phyloP scores from a whole-genome alignment of 1,140 invertebrate species.

The Amphibalanus amphitrite region DNA sequence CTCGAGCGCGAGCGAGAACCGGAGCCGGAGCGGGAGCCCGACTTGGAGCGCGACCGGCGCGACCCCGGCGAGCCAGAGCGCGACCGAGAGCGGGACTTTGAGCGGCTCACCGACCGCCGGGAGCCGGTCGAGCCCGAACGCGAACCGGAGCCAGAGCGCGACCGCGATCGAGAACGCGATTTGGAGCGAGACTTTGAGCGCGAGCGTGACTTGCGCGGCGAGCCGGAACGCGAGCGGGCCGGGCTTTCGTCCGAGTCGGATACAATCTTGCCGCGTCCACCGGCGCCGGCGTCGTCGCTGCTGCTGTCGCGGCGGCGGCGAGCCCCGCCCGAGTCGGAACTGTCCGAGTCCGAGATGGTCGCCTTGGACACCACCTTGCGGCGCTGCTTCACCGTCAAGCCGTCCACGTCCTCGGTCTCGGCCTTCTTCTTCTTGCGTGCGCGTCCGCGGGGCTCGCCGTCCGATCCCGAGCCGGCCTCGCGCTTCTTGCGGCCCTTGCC shows the following conservation, averaged over 20 bases:
- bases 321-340: slow-evolving; percentile 46
- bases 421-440: slow-evolving; percentile 22
- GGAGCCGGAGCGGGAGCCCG: slow-evolving; percentile 24
- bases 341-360: slow-evolving; percentile 81
- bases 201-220: slow-evolving; percentile 13
- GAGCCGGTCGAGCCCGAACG: slow-evolving; percentile 25
- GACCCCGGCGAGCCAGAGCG: no score
- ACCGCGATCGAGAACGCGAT: slow-evolving; percentile 13
- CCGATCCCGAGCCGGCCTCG: slow-evolving; percentile 22
- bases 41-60: slow-evolving; percentile 23
- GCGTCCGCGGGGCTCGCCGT: slow-evolving; percentile 21
- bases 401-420: slow-evolving; percentile 31
- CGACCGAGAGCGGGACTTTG: no score
- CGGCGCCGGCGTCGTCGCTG: slow-evolving; percentile 28
- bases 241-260: slow-evolving; percentile 26
- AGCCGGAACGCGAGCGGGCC: slow-evolving; percentile 17
- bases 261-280: slow-evolving; percentile 22
- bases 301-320: slow-evolving; percentile 40
- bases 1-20: slow-evolving; percentile 22
- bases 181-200: neutral
- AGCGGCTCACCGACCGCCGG: slow-evolving; percentile 24
- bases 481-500: slow-evolving; percentile 13
- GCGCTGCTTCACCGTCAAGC: slow-evolving; percentile 61
- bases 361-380: slow-evolving; percentile 81
- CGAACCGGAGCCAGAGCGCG: no score